Evolutionary conservation across 2,113 vertebrate genomes (phyloP).

Genomic region (Tachysurus vachellii): DNA sequence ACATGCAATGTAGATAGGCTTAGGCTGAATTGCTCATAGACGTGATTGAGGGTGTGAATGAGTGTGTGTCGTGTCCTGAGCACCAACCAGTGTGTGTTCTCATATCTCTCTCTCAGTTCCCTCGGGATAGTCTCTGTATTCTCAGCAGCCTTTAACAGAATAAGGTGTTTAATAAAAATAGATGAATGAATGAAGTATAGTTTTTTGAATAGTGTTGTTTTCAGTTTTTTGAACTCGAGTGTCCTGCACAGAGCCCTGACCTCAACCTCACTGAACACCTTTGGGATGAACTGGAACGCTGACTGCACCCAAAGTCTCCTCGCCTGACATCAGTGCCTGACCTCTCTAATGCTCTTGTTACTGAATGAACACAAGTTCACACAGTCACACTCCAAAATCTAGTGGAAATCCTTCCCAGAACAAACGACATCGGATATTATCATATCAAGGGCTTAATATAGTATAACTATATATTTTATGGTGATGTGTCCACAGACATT

Average conservation of each 20-base stretch:
- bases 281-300: no score
- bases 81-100: neutral
- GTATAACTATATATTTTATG: neutral
- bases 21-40: neutral
- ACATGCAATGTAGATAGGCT: neutral
- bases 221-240: neutral
- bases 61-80: neutral
- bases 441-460: neutral
- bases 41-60: no score
- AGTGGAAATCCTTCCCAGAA: neutral
- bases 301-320: no score
- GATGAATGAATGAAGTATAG: neutral
- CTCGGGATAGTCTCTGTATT: neutral
- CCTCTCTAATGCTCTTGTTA: neutral
- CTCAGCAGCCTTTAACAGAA: no score
- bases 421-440: neutral
- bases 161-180: neutral
- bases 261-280: no score
- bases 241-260: no score
- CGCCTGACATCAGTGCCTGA: no score
- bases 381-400: neutral
- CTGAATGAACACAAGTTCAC: neutral
- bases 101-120: neutral
- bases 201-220: neutral
- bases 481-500: neutral